A percentile compares a stretch with the other conserved stretches of the same genome.
Evolutionary conservation across 2,888 invertebrate species (phyloP).

Genomic region (Caenorhabditis japonica): DNA sequence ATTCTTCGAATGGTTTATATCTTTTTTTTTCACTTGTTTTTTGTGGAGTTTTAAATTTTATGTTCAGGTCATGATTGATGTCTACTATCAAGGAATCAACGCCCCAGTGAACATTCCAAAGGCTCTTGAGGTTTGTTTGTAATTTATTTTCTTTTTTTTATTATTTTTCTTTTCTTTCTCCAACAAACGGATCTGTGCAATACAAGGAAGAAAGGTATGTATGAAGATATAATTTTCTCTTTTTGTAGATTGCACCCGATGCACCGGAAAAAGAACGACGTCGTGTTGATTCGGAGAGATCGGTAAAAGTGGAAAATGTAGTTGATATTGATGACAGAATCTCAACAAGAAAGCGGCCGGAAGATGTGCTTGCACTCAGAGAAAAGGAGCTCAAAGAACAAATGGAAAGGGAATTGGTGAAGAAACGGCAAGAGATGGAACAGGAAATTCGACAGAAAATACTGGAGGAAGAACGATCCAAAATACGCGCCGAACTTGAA

Average conservation of each 20-base stretch:
- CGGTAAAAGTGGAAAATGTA: neutral
- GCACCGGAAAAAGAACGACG: neutral
- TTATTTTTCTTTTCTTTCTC: slow-evolving; percentile 1
- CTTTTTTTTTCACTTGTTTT: neutral
- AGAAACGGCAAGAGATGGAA: slow-evolving; percentile 28
- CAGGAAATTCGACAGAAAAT: slow-evolving; percentile 26
- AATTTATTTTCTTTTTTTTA: too few relatives aligned
- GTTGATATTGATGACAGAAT: neutral
- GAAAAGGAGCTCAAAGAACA: slow-evolving; percentile 21
- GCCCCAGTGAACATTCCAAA: slow-evolving; percentile 4
- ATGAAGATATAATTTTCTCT: neutral
- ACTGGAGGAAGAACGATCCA: slow-evolving; percentile 40
- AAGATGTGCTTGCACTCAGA: slow-evolving; percentile 7
- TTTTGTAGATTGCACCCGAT: slow-evolving; percentile 9
- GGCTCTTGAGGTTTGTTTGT: slow-evolving; percentile 35
- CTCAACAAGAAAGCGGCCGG: neutral
- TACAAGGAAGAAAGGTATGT: neutral
- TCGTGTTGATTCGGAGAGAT: neutral
- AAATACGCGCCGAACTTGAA: slow-evolving; percentile 31
- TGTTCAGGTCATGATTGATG: slow-evolving; percentile 43
- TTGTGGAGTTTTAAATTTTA: slow-evolving; percentile 1
- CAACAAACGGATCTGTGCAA: too few relatives aligned
- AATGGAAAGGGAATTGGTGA: slow-evolving; percentile 21
- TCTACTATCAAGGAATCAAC: slow-evolving; percentile 29
- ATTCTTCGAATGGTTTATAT: slow-evolving; percentile 36